phyloP scores from a whole-genome alignment of 1,140 invertebrate genomes.

The Himalopsyche phryganea region DNA sequence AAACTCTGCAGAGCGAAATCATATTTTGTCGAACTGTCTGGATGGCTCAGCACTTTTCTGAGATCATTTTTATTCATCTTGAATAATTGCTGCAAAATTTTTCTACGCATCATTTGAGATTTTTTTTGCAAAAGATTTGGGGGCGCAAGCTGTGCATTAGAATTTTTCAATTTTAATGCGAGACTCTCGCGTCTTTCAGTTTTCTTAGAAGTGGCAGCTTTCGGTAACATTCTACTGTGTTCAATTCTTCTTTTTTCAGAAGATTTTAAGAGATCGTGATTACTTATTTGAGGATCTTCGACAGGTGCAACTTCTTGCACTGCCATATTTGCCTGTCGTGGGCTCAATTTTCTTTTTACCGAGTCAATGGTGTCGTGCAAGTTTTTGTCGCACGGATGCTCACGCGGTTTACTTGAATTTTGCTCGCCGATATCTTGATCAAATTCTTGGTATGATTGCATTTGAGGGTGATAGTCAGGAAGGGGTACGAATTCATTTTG shows the following conservation, averaged over 20 bases:
- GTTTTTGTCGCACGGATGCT: slow-evolving; percentile 14
- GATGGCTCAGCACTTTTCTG: slow-evolving; percentile 20
- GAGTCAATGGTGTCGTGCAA: slow-evolving; percentile 26
- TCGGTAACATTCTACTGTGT: slow-evolving; percentile 22
- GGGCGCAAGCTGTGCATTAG: background rate
- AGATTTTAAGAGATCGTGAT: slow-evolving; percentile 4
- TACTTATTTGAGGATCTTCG: background rate
- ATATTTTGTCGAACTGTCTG: slow-evolving; percentile 22
- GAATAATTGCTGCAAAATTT: slow-evolving; percentile 31
- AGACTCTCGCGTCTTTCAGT: slow-evolving; percentile 15
- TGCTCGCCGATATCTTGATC: background rate
- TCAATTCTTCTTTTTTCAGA: slow-evolving; percentile 28
- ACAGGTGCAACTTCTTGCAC: background rate
- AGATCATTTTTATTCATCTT: slow-evolving; percentile 27
- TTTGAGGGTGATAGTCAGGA: background rate
- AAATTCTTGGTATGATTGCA: slow-evolving; percentile 1
- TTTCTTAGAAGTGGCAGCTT: slow-evolving; percentile 11
- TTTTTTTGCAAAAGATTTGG: slow-evolving; percentile 12
- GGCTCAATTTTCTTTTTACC: slow-evolving; percentile 27
- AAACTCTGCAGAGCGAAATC: slow-evolving; percentile 25
- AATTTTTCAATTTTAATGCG: background rate
- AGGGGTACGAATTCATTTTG: background rate
- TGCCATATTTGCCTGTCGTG: slow-evolving; percentile 21
- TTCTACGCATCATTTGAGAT: slow-evolving; percentile 26
- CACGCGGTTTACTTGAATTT: slow-evolving; percentile 4